phyloP scores from a whole-genome alignment of 2,888 invertebrate species.

The Eledone cirrhosa region DNA sequence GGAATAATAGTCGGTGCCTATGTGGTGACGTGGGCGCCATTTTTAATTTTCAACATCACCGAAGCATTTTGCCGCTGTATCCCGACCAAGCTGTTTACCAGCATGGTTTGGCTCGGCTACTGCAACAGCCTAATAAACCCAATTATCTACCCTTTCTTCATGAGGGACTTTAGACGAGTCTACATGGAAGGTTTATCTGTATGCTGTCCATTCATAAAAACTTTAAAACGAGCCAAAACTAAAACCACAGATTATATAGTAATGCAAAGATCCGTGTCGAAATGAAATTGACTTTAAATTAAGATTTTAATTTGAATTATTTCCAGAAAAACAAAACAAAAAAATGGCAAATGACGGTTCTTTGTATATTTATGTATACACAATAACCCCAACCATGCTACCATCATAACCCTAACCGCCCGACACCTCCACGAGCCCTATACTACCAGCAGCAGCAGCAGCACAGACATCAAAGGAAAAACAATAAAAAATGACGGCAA shows the following conservation, averaged over 20 bases:
- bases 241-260: constrained; percentile 25
- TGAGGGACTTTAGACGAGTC: constrained; percentile 57
- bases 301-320: neutral
- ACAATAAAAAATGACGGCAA: too few relatives aligned
- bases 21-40: constrained; percentile 58
- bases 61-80: constrained; percentile 51
- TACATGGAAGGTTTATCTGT: constrained; percentile 42
- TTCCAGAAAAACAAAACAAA: neutral
- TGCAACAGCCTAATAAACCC: constrained; percentile 57
- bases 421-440: too few relatives aligned
- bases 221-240: constrained; percentile 25
- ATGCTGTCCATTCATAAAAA: constrained; percentile 42
- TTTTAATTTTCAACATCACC: constrained; percentile 48
- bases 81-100: constrained; percentile 46
- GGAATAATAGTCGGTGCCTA: constrained; percentile 58
- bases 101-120: constrained; percentile 57
- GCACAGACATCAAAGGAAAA: too few relatives aligned
- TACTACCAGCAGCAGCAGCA: too few relatives aligned
- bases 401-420: too few relatives aligned
- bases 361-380: too few relatives aligned
- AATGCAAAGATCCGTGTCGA: constrained; percentile 21
- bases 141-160: constrained; percentile 58
- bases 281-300: too few relatives aligned
- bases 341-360: too few relatives aligned
- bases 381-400: too few relatives aligned